phyloP scores from a whole-genome alignment of 2,888 invertebrate genomes.

The Laspeyria flexula region DNA sequence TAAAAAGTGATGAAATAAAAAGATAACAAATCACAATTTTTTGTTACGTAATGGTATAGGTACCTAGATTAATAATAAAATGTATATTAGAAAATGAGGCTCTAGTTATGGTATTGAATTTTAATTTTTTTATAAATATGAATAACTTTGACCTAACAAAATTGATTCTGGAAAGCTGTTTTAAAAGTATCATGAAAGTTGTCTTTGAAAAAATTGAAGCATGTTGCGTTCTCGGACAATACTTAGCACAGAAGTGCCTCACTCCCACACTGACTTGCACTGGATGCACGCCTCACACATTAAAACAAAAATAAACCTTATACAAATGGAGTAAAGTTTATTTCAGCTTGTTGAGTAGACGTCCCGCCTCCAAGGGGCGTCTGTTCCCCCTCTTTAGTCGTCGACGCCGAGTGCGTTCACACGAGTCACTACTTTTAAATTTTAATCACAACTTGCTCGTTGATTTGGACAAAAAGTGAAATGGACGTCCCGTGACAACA shows the following conservation, averaged over 20 bases:
- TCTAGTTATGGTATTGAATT: no score
- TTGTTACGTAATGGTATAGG: no score
- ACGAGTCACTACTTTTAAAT: slow-evolving; percentile 80
- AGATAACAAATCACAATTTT: no score
- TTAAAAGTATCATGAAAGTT: slow-evolving; percentile 22
- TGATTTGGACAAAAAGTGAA: slow-evolving; percentile 77
- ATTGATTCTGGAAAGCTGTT: slow-evolving; percentile 11
- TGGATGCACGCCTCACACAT: slow-evolving; percentile 61
- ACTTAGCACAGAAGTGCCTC: slow-evolving; percentile 76
- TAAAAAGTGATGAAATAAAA: no score
- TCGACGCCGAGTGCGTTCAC: slow-evolving; percentile 75
- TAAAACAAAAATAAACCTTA: slow-evolving; percentile 42
- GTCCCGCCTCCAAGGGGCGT: slow-evolving; percentile 84
- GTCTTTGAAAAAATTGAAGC: slow-evolving; percentile 67
- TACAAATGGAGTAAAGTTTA: slow-evolving; percentile 32
- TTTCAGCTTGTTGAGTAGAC: slow-evolving; percentile 40
- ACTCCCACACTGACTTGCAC: slow-evolving; percentile 73
- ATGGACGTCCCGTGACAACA: slow-evolving; percentile 64
- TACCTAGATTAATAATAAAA: no score
- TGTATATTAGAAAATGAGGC: no score
- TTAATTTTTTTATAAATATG: no score
- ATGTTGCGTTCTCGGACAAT: slow-evolving; percentile 70
- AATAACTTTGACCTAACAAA: no score
- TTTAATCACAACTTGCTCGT: slow-evolving; percentile 79
- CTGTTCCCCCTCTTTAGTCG: slow-evolving; percentile 71